A percentile compares a stretch with the other conserved stretches of the same genome.
Conservation (phyloP, 1,140 invertebrate species). For the Halictus rubicundus region DNA sequence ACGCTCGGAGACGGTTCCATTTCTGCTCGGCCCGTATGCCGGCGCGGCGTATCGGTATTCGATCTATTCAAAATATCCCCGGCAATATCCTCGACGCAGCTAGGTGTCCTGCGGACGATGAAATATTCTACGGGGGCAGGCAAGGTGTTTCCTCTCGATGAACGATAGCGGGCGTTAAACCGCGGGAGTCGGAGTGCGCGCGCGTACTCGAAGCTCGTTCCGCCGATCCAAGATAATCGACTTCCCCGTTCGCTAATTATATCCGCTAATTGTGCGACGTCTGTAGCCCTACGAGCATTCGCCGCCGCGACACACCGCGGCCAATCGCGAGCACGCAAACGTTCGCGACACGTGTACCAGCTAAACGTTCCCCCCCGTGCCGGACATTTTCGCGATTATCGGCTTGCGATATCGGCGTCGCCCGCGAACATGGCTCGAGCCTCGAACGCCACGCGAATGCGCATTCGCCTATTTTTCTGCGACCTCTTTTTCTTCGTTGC, state of each 20-base stretch:
- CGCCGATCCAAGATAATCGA: constrained; percentile 40
- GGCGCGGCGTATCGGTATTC: constrained; percentile 17
- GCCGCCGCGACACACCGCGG: not conserved
- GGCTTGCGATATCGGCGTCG: constrained; percentile 50
- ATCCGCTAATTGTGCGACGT: constrained; percentile 55
- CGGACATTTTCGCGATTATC: constrained; percentile 66
- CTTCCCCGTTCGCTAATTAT: constrained; percentile 43
- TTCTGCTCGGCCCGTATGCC: constrained; percentile 1
- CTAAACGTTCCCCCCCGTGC: constrained; percentile 54
- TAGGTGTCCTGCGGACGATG: not conserved
- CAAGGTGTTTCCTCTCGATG: not conserved
- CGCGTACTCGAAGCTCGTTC: no score
- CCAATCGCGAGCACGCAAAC: not conserved
- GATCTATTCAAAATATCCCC: constrained; percentile 17
- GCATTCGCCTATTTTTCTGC: not conserved
- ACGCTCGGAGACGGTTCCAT: not conserved
- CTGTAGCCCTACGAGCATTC: not conserved
- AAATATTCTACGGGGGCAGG: constrained; percentile 12
- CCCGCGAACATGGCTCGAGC: constrained; percentile 20
- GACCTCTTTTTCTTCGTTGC: not conserved
- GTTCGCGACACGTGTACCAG: constrained; percentile 15
- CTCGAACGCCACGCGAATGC: constrained; percentile 13
- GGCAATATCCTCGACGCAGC: not conserved
- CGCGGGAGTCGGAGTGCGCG: not conserved
- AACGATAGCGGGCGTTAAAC: not conserved